Evolutionary conservation across 2,888 invertebrate genomes (phyloP), one percentile per base, ranked within the genome.

Genomic region (Eristalis tenax): DNA sequence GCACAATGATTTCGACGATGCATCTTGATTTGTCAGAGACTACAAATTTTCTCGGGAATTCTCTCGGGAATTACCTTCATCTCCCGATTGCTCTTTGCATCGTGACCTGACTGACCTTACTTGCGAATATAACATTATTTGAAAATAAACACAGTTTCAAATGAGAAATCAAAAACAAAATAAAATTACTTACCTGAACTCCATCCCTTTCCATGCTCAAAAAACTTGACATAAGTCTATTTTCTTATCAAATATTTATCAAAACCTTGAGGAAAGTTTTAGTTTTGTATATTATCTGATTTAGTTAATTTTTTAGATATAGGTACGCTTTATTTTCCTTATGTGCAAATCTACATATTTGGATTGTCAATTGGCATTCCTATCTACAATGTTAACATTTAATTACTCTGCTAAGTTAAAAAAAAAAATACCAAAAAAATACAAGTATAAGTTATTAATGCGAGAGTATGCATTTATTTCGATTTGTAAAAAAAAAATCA

Each of bases 291-390:
- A 65, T 69, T 63, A 40, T 28, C 18, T 64, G 71, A 35, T 63
- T 77, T 43, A 80, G 50, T 32, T 79, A 13, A 43, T 32, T 70
- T 68, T 79, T 71, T 78, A 76, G 73, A 83, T 85, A 70, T 76
- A 77, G 75, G 75, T 88, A 86, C 71, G 76, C 74, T 82, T 81
- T 56, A 76, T 43, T 68, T 75, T 86, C 40, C 43, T 71, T 43
- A 79, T 75, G 87, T 87, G 87, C 87, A 87, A 87, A 83, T 87
- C 79, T 87, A 87, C 87, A 80, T 80, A 68, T 89, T 89, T 89
- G 90, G 90, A 90, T 90, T 90, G 90, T 90, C 90, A 83, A 89
- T 88, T 89, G 89, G 90, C 89, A 89, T 89, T 89, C 90, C 90
- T 90, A 90, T 89, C 89, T 90, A 90, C 87, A 89, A 89, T 89